A percentile compares a stretch with the other conserved stretches of the same genome.
These are phyloP conservation scores for Globia sparganii DNA, from an alignment of 2,888 invertebrate genomes.

Conservation along the genomic window DNA sequence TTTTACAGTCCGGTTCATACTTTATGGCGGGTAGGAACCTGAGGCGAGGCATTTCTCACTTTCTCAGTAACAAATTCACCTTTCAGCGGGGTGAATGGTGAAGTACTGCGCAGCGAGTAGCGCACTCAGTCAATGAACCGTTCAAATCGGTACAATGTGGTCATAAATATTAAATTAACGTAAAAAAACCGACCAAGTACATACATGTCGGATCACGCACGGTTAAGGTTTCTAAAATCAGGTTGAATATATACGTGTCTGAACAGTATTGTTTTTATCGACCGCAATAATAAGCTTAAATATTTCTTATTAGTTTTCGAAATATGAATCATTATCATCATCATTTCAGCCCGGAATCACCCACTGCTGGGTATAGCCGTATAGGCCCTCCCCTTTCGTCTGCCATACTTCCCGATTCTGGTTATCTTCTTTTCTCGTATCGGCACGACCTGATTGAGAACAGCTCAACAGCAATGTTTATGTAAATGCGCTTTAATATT, in stretches of 20 bases:
- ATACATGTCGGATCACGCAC: not conserved
- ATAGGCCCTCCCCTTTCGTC: too few species aligned
- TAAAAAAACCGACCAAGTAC: not conserved
- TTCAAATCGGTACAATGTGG: not conserved
- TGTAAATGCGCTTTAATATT: not conserved
- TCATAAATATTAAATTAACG: not conserved
- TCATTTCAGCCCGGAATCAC: too few species aligned
- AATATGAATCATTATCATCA: accelerated
- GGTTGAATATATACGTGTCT: not conserved
- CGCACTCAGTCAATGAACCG: not conserved
- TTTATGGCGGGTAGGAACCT: too few species aligned
- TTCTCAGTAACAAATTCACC: too few species aligned
- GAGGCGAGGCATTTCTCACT: too few species aligned
- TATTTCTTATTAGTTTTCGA: not conserved
- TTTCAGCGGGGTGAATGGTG: too few species aligned
- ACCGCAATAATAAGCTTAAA: not conserved
- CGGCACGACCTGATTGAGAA: not conserved
- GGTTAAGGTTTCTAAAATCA: not conserved
- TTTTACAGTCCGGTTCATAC: not conserved
- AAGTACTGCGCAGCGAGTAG: too few species aligned
- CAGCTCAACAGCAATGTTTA: not conserved
- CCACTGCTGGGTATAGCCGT: too few species aligned
- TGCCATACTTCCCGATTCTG: too few species aligned
- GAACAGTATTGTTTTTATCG: not conserved
- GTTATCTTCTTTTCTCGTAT: not conserved